Evolutionary conservation across 2,113 vertebrate species (phyloP).

Genomic region (Salvelinus sp.): DNA sequence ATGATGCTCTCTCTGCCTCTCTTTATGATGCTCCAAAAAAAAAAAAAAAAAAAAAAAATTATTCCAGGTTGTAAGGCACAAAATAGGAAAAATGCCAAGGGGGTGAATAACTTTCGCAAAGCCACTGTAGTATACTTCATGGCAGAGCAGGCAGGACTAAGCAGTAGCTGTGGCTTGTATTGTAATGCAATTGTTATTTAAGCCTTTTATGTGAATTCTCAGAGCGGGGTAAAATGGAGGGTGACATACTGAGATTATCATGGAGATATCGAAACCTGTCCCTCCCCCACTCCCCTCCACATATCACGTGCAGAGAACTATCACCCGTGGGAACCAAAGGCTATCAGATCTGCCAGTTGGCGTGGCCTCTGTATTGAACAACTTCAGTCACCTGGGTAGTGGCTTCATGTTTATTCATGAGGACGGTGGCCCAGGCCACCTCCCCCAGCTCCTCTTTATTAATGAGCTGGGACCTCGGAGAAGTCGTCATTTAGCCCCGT

Average conservation of each 20-base stretch:
- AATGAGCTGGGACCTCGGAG: slow-evolving; percentile 60
- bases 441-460: slow-evolving; percentile 66
- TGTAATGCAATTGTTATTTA: neutral
- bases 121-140: neutral
- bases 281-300: too few species aligned
- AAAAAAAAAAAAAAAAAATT: too few species aligned
- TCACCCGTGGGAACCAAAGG: slow-evolving; percentile 20
- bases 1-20: too few species aligned
- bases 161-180: neutral
- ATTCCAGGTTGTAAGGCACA: too few species aligned
- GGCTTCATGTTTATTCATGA: slow-evolving; percentile 65
- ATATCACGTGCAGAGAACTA: neutral
- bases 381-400: slow-evolving; percentile 52
- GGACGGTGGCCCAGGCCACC: slow-evolving; percentile 37
- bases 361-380: slow-evolving; percentile 47
- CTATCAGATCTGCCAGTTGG: slow-evolving; percentile 36
- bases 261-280: neutral
- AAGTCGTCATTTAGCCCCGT: slow-evolving; percentile 45
- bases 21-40: too few species aligned
- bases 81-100: too few species aligned
- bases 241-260: neutral
- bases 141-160: neutral
- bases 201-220: neutral
- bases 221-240: too few species aligned
- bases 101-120: too few species aligned